Base-by-base conservation (phyloP, 2,113 vertebrate species). In the Grallaria varia region DNA sequence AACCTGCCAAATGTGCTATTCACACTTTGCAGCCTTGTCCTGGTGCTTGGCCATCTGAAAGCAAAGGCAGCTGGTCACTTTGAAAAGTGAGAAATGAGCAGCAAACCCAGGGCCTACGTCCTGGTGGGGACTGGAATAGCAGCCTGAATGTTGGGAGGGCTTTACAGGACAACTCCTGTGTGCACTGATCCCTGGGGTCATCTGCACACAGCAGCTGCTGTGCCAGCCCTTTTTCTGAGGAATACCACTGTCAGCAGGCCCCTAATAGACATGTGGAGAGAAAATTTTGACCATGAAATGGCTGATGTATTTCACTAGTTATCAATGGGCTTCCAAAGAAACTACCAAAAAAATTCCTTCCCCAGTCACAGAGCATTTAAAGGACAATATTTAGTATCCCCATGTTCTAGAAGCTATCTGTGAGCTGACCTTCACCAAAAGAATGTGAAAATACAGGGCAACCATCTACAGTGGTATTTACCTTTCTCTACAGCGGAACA, bases 371-470 rank as follows among this genome's bases (percentile, higher is more conserved):
- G 44, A 64, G 47, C 63, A 83, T 55, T 62, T 71, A 64, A 71
- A 93, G 55, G 55, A 63, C 59, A 91, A 25, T 74, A 74, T 73
- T 93, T 87, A 47, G 45, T 79, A 42, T 67, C 62, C 67, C 10
- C 11, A 8, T 50, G 82, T 83, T 91, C 90, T 53, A 63, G 71
- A 83, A 91, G 53, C 55, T 79, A 91, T 83, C 78, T 88, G 45
- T 71, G 33, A 50, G 78, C 15, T 94, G 87, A 90, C 91, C 82
- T 96, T 88, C 90, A 80, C 55, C 42, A 84, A 35, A 96, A 90
- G 67, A 93, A 93, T 35, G 50, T 67, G 58, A 96, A 93, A 87
- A 88, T 80, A 80, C 0, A 79, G 42, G 23, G 23, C 37, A 87
- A 39, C 19, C 44, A 20, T 20, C 84, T 67, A 35, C 30, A 53